Percentiles rank a stretch among this genome's conserved stretches.
phyloP scores from a whole-genome alignment of 2,113 vertebrate genomes.

The Engraulis encrasicolus region DNA sequence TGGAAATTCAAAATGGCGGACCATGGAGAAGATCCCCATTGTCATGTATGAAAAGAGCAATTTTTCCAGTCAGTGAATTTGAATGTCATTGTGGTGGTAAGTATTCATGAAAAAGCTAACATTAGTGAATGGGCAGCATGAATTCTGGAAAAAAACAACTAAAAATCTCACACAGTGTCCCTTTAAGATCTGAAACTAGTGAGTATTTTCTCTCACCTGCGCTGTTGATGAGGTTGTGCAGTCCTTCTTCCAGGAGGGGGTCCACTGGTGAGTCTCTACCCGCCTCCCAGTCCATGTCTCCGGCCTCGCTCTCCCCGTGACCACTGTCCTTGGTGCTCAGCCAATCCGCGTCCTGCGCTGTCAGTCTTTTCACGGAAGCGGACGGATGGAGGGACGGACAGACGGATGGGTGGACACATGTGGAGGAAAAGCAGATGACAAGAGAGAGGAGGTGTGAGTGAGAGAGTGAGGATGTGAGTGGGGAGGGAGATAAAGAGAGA shows the following conservation, averaged over 20 bases:
- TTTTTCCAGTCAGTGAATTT: too few species aligned
- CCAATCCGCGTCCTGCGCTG: constrained; percentile 80
- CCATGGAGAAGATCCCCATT: too few species aligned
- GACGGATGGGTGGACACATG: neutral
- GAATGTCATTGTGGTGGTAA: too few species aligned
- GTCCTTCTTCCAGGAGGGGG: constrained; percentile 83
- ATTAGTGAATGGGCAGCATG: too few species aligned
- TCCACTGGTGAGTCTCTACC: constrained; percentile 83
- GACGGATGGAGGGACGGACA: neutral
- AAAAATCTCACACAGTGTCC: neutral
- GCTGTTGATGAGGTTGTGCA: constrained; percentile 79
- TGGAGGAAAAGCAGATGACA: neutral
- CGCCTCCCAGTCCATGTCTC: constrained; percentile 80
- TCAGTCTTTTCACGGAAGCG: constrained; percentile 71
- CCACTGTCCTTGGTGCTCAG: constrained; percentile 85
- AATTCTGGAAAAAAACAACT: too few species aligned
- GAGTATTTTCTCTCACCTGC: constrained; percentile 72
- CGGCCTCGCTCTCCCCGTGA: constrained; percentile 83
- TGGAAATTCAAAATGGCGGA: too few species aligned
- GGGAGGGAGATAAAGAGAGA: neutral
- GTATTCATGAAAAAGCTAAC: too few species aligned
- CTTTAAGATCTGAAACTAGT: neutral
- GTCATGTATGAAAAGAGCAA: too few species aligned
- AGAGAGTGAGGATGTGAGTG: neutral
- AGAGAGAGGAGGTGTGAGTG: neutral